Conservation (phyloP, 2,113 vertebrate species). For the Alectura lathami region DNA sequence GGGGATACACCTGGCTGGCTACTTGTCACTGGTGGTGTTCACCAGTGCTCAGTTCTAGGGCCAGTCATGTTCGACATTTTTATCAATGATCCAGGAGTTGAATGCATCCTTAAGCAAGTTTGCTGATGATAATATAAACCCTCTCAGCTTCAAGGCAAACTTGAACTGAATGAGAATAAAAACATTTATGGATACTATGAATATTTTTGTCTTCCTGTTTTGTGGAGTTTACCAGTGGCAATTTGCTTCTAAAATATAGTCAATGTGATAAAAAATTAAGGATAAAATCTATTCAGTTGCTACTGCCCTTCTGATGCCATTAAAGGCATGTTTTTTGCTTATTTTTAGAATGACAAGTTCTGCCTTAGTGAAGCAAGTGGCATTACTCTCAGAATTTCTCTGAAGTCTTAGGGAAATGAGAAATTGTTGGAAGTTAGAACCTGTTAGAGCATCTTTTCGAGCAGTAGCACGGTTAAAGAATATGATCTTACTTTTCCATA, state of each 20-base stretch:
- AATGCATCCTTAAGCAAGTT: neutral
- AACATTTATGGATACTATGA: neutral
- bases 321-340: neutral
- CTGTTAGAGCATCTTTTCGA: neutral
- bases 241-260: neutral
- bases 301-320: neutral
- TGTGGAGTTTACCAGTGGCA: neutral
- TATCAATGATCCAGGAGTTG: neutral
- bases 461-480: neutral
- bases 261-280: neutral
- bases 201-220: neutral
- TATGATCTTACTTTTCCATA: slow-evolving; percentile 14
- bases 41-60: neutral
- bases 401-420: neutral
- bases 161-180: neutral
- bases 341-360: neutral
- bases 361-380: neutral
- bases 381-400: neutral
- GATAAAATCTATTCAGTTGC: neutral
- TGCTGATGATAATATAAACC: neutral
- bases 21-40: neutral
- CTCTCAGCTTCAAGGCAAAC: neutral
- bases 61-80: neutral
- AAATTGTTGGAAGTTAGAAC: neutral
- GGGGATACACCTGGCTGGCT: neutral